These are phyloP conservation scores for Phenganax marumi DNA, from an alignment of 92 coral and sea anemone species.

Conservation along the genomic window DNA sequence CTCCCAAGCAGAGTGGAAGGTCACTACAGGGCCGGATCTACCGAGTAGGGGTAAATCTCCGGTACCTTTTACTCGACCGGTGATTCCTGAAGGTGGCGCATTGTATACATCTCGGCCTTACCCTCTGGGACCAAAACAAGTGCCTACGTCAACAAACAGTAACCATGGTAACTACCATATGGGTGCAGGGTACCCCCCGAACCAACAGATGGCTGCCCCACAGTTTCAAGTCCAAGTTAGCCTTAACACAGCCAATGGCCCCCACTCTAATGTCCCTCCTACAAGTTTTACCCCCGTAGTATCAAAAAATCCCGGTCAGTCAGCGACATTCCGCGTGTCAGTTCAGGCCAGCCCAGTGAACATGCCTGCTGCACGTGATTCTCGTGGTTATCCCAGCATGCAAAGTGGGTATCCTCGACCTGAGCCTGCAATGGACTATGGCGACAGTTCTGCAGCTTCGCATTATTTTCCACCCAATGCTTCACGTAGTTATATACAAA, in stretches of 20 bases:
- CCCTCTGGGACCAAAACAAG: constrained; percentile 1
- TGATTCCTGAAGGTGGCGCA: constrained; percentile 23
- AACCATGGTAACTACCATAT: constrained; percentile 16
- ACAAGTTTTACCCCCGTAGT: constrained; percentile 30
- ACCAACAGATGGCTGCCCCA: constrained; percentile 62
- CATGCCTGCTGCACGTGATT: constrained; percentile 4
- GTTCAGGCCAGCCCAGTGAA: constrained; percentile 22
- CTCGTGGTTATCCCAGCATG: constrained; percentile 1
- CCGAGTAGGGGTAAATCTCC: constrained; percentile 17
- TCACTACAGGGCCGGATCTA: constrained; percentile 19
- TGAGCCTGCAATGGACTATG: constrained; percentile 18
- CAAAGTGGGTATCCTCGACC: constrained; percentile 10
- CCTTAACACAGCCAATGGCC: constrained; percentile 53
- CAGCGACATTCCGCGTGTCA: constrained; percentile 35
- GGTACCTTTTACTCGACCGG: constrained; percentile 15
- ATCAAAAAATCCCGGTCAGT: constrained; percentile 23
- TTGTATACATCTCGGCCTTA: constrained; percentile 8
- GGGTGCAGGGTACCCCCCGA: constrained; percentile 3
- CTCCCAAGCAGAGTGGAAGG: constrained; percentile 47
- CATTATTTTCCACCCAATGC: not conserved
- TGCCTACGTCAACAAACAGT: constrained; percentile 15
- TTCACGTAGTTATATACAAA: not conserved
- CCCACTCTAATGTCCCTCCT: constrained; percentile 27
- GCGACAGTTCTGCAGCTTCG: not conserved
- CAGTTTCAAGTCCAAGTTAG: constrained; percentile 90